phyloP scores from a whole-genome alignment of 2,888 invertebrate species.

The Synanthedon vespiformis region DNA sequence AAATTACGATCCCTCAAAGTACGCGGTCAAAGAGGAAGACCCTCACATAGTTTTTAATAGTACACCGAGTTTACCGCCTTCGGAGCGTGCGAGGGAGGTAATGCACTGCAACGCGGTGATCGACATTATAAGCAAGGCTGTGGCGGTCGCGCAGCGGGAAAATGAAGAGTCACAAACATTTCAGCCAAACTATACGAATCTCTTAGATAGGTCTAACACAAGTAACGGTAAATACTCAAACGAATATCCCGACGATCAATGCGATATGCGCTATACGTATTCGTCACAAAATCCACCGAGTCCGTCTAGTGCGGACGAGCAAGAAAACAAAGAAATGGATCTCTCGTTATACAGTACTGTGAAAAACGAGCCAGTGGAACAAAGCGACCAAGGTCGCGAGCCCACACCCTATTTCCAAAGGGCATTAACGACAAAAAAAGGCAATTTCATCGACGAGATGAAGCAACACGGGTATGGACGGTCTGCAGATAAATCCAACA shows the following conservation, averaged over 20 bases:
- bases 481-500: slow-evolving; percentile 31
- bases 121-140: slow-evolving; percentile 65
- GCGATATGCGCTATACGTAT: slow-evolving; percentile 39
- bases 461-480: slow-evolving; percentile 46
- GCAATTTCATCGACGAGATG: slow-evolving; percentile 46
- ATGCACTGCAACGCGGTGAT: slow-evolving; percentile 67
- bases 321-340: slow-evolving; percentile 63
- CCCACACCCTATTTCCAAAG: slow-evolving; percentile 33
- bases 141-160: slow-evolving; percentile 63
- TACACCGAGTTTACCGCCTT: slow-evolving; percentile 67
- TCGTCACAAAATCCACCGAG: slow-evolving; percentile 36
- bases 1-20: slow-evolving; percentile 64
- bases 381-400: slow-evolving; percentile 28
- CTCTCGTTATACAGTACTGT: slow-evolving; percentile 53
- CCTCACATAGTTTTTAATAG: slow-evolving; percentile 72
- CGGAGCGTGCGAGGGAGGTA: slow-evolving; percentile 65
- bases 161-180: slow-evolving; percentile 56
- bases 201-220: slow-evolving; percentile 33
- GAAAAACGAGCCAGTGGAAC: slow-evolving; percentile 47
- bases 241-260: slow-evolving; percentile 50
- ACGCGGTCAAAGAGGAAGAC: slow-evolving; percentile 55
- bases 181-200: slow-evolving; percentile 40
- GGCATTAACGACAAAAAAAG: slow-evolving; percentile 28
- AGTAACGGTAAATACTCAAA: slow-evolving; percentile 32
- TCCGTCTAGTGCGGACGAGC: slow-evolving; percentile 47